Conservation (phyloP, 2,797 vertebrate genomes). For the Notolabrus celidotus region DNA sequence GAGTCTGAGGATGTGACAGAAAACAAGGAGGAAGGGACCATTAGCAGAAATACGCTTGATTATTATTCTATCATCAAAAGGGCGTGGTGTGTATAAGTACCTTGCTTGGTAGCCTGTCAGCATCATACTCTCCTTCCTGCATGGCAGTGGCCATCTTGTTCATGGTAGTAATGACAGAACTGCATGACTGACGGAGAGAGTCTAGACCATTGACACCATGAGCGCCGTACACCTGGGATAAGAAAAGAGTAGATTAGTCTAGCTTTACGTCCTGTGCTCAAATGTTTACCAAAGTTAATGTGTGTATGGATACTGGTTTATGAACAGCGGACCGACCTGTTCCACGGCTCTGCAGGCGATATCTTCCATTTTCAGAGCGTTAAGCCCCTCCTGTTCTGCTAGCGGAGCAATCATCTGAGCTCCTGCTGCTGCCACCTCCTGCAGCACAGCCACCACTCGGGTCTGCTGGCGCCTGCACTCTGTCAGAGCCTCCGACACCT, state of each 20-base stretch:
- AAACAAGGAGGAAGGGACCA: background rate
- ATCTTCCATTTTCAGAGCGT: conserved; percentile 89
- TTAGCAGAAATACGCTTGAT: background rate
- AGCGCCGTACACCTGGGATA: conserved; percentile 87
- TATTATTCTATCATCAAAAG: background rate
- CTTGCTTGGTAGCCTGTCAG: conserved; percentile 90
- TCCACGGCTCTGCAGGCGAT: conserved; percentile 89
- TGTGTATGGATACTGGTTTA: no score
- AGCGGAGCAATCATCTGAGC: conserved; percentile 91
- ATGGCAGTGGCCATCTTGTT: conserved; percentile 99
- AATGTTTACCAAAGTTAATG: no score
- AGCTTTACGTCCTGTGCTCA: no score
- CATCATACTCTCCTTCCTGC: conserved; percentile 98
- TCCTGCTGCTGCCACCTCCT: conserved; percentile 93
- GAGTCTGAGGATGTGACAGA: conserved; percentile 58
- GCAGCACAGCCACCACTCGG: conserved; percentile 93
- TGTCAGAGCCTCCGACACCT: conserved; percentile 91
- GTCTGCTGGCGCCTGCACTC: conserved; percentile 94
- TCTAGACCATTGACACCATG: conserved; percentile 89
- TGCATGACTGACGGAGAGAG: conserved; percentile 94
- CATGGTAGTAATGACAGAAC: conserved; percentile 93
- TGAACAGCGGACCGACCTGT: no score
- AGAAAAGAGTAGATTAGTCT: background rate
- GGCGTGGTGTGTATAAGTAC: conserved; percentile 75
- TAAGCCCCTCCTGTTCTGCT: conserved; percentile 91